A percentile compares a stretch with the other conserved stretches of the same genome.
Evolutionary conservation across 2,888 invertebrate species (phyloP).

Genomic region (Notocelia uddmanniana): DNA sequence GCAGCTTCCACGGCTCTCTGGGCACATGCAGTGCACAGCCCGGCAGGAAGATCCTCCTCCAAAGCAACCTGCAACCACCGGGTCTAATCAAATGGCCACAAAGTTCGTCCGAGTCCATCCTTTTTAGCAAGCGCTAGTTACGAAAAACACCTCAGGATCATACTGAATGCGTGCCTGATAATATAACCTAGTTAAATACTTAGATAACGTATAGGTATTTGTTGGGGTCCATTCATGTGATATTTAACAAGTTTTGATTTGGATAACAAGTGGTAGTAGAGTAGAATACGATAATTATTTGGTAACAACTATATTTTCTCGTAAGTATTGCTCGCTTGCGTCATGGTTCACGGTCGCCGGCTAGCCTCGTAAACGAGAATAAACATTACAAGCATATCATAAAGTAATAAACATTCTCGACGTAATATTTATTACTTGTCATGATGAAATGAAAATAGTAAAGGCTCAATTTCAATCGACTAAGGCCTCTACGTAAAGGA

Average conservation of each 20-base stretch:
- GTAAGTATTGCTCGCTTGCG: slow-evolving; percentile 13
- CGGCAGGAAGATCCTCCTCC: slow-evolving; percentile 69
- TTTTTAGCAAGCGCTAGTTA: neutral
- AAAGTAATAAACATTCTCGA: neutral
- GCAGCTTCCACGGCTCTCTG: slow-evolving; percentile 65
- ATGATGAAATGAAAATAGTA: neutral
- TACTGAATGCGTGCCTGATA: neutral
- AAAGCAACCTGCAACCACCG: slow-evolving; percentile 76
- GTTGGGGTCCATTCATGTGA: neutral
- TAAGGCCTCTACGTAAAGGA: slow-evolving; percentile 17
- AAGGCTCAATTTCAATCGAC: slow-evolving; percentile 48
- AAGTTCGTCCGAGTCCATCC: slow-evolving; percentile 46
- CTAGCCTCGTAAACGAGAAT: slow-evolving; percentile 7
- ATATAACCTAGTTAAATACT: neutral
- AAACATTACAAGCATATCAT: neutral
- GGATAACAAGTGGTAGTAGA: neutral
- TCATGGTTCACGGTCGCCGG: slow-evolving; percentile 36
- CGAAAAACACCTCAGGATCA: neutral
- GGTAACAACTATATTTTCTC: neutral
- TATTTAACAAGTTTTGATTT: neutral
- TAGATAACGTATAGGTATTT: neutral
- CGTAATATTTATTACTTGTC: neutral
- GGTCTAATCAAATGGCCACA: slow-evolving; percentile 72
- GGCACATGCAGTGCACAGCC: slow-evolving; percentile 69
- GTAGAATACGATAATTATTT: neutral